A percentile compares a stretch with the other conserved stretches of the same genome.
Evolutionary conservation across 2,113 vertebrate species (phyloP).

Genomic region (Microcebus ravelobensis): DNA sequence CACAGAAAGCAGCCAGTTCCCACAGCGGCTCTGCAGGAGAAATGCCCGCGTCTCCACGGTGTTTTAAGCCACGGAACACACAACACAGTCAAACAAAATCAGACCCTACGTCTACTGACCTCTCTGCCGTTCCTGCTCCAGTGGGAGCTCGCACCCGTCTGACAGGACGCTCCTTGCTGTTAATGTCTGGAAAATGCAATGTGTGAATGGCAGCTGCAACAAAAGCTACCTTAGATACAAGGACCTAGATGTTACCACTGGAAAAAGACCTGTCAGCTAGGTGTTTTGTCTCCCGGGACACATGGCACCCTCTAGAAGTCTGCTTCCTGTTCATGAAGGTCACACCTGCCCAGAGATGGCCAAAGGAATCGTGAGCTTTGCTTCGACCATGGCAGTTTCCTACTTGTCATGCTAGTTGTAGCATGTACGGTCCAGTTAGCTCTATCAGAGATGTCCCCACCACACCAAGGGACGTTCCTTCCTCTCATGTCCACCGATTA

Average conservation of each 20-base stretch:
- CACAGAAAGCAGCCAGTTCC: background rate
- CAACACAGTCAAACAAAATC: fast-evolving
- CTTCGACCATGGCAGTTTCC: background rate
- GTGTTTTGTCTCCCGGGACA: background rate
- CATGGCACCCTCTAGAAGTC: background rate
- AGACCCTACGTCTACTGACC: background rate
- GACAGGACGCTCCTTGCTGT: background rate
- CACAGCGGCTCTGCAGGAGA: fast-evolving
- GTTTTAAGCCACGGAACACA: fast-evolving
- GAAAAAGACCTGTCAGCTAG: background rate
- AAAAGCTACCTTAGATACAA: background rate
- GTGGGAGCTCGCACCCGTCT: fast-evolving
- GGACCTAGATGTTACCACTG: background rate
- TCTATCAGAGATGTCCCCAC: no score
- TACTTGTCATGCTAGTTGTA: no score
- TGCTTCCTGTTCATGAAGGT: background rate
- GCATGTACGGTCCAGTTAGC: background rate
- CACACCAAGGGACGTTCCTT: fast-evolving
- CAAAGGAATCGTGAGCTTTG: background rate
- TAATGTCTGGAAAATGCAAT: background rate
- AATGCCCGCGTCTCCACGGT: background rate
- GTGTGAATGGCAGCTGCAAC: fast-evolving
- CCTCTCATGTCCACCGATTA: background rate
- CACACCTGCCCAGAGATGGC: fast-evolving
- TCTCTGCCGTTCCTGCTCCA: background rate